Percentiles rank a stretch among this genome's conserved stretches.
These are phyloP conservation scores for Zaprionus nigranus DNA, from an alignment of 1,140 invertebrate genomes.

Conservation along the genomic window DNA sequence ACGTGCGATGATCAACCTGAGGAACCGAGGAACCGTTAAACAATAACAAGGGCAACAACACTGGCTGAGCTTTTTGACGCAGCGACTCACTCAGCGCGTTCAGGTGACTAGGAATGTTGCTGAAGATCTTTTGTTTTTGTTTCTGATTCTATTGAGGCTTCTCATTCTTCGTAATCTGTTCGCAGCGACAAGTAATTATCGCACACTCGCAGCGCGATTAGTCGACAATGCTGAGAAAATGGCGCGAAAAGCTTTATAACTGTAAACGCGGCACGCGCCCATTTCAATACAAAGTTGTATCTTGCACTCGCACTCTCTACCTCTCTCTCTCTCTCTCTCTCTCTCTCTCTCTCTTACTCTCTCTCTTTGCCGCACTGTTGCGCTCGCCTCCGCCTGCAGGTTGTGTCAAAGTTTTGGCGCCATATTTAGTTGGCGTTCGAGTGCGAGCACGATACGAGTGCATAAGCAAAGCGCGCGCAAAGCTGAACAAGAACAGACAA, in stretches of 20 bases:
- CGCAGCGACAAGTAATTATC: constrained; percentile 17
- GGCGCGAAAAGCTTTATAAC: constrained; percentile 66
- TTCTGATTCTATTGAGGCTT: too few species aligned
- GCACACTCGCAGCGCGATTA: neutral
- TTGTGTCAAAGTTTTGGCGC: constrained; percentile 72
- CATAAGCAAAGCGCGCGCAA: constrained; percentile 62
- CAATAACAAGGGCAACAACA: constrained; percentile 36
- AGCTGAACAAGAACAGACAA: constrained; percentile 23
- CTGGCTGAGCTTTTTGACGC: constrained; percentile 19
- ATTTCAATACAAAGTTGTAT: constrained; percentile 7
- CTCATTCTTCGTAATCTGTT: neutral
- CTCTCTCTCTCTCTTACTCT: constrained; percentile 19
- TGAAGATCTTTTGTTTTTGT: constrained; percentile 21
- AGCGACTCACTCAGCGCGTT: constrained; percentile 1
- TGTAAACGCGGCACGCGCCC: constrained; percentile 59
- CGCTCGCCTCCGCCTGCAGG: constrained; percentile 29
- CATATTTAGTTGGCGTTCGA: constrained; percentile 77
- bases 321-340: constrained; percentile 18
- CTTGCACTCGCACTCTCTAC: constrained; percentile 22
- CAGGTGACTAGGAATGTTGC: constrained; percentile 7
- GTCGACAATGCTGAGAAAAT: constrained; percentile 46
- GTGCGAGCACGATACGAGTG: constrained; percentile 70
- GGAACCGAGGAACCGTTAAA: constrained; percentile 2
- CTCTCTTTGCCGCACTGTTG: neutral
- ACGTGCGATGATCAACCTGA: constrained; percentile 35